Evolutionary conservation across 1,140 invertebrate genomes (phyloP), one percentile per base, ranked within the genome.

Genomic region (Brachionus plicatilis): DNA sequence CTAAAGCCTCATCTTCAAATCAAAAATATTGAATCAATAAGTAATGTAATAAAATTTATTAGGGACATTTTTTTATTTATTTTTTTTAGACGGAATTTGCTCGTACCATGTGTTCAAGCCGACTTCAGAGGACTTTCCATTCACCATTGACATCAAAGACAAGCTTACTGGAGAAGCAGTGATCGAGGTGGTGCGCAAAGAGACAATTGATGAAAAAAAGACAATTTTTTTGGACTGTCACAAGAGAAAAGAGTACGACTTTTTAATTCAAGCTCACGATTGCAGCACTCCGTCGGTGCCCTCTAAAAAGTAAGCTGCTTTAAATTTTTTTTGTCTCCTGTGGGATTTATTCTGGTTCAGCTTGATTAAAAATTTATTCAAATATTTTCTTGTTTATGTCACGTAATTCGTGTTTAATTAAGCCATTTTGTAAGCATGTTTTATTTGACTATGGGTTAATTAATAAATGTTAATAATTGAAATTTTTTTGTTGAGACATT

Each of bases 21-120:
- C 2, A 82, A 47, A 82, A 82, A 82, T 37, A 82, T 82, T 82
- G 79, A 82, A 41, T 43, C 79, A 65, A 82, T 82, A 65, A 82
- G 79, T 82, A 37, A 7, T 7, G 0, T 37, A 7, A 7, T 29
- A 82, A 82, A 20, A 14, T 43, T 65, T 29, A n/a, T n/a, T 66
- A 14, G 12, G 33, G 37, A n/a, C 0, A 80, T 29, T 76, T n/a
- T 24, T 79, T 80, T 66, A 24, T 41, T 2, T 37, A 65, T 7
- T 27, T 65, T 12, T 76, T 47, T n/a, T 65, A 82, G 79, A 82
- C 60, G 53, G 79, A 65, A 82, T 82, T 45, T 82, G 79, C 65
- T 82, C 79, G 45, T 82, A 65, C 53, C 79, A 82, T 45, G 79
- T 82, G 4, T 82, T 82, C 27, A 82, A 82, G 41, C 79, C 79